These are phyloP conservation scores for Muscidifurax raptorellus DNA, from an alignment of 1,140 invertebrate genomes.

Conservation along the genomic window DNA sequence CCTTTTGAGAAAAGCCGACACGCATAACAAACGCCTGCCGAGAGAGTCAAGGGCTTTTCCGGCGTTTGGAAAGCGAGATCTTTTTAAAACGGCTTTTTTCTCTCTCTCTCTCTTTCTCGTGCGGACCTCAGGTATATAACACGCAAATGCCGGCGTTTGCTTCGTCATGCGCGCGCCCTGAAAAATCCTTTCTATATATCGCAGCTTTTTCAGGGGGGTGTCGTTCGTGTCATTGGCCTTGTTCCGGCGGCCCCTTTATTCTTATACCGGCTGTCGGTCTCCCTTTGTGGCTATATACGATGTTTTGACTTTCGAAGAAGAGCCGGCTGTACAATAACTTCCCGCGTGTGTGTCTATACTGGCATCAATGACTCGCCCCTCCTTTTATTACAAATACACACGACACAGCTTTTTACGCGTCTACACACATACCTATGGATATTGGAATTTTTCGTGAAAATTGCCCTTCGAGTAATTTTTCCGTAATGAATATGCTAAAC, in stretches of 20 bases:
- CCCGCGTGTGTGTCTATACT: too few species aligned
- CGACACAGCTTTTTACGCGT: too few species aligned
- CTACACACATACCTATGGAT: too few species aligned
- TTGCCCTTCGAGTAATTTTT: too few species aligned
- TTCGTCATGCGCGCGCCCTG: slow-evolving; percentile 20
- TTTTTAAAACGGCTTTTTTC: slow-evolving; percentile 5
- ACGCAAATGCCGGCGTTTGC: neutral
- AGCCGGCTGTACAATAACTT: neutral
- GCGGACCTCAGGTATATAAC: too few species aligned
- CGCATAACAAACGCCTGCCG: neutral
- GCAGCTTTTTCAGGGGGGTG: neutral
- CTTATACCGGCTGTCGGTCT: neutral
- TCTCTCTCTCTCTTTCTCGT: too few species aligned
- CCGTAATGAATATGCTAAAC: too few species aligned
- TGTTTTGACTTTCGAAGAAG: slow-evolving; percentile 44
- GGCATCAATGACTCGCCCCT: too few species aligned
- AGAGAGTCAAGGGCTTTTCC: slow-evolving; percentile 38
- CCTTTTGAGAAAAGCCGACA: neutral
- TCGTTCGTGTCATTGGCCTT: slow-evolving; percentile 41
- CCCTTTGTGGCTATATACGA: neutral
- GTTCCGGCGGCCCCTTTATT: slow-evolving; percentile 2
- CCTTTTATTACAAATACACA: neutral
- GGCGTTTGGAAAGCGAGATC: neutral
- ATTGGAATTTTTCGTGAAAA: too few species aligned
- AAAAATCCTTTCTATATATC: slow-evolving; percentile 22